Percentiles rank a stretch among this genome's conserved stretches.
Evolutionary conservation across 2,797 vertebrate genomes (phyloP).

Genomic region (Enteromius argenteus): DNA sequence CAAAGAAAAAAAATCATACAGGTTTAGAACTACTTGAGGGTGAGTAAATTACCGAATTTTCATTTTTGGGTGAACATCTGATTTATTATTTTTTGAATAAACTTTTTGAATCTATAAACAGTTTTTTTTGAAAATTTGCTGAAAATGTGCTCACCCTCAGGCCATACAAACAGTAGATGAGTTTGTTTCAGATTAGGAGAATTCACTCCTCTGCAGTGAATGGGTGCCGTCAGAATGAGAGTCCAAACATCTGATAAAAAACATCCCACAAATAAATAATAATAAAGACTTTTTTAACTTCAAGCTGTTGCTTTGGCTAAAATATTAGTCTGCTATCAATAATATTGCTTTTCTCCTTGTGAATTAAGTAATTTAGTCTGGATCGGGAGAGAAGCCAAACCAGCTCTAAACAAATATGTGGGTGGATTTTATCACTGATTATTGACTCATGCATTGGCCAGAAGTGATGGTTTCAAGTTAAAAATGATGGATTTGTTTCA

Average conservation of each 20-base stretch:
- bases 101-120: too few species aligned
- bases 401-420: neutral
- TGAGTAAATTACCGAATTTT: too few species aligned
- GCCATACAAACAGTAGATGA: neutral
- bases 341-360: neutral
- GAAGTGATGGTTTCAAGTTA: neutral
- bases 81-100: too few species aligned
- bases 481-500: neutral
- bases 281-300: neutral
- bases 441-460: too few species aligned
- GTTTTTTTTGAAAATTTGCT: neutral
- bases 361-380: neutral
- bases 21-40: too few species aligned
- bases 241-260: neutral
- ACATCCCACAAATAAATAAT: neutral
- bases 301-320: neutral
- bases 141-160: neutral
- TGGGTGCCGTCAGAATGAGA: neutral
- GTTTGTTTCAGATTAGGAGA: neutral
- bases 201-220: neutral
- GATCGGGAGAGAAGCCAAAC: neutral
- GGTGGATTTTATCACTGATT: neutral
- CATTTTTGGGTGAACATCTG: too few species aligned
- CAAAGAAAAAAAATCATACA: too few species aligned
- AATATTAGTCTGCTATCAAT: neutral